Percentiles rank a stretch among this genome's conserved stretches.
phyloP scores from a whole-genome alignment of 2,113 vertebrate genomes.

The Phalacrocorax brasilianus region DNA sequence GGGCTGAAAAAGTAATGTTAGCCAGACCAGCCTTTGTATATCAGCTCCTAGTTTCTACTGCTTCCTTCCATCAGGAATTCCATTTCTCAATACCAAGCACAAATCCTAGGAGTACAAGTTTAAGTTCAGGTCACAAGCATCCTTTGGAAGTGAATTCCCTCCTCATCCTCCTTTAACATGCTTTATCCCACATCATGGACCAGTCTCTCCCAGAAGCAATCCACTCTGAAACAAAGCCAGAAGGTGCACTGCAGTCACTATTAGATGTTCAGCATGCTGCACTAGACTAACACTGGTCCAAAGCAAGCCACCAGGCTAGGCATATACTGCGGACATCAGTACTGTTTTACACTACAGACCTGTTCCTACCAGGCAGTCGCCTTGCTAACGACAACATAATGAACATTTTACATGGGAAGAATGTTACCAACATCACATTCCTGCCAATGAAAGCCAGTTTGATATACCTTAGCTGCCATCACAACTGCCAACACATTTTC shows the following conservation, averaged over 20 bases:
- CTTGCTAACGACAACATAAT: neutral
- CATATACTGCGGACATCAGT: rapidly evolving
- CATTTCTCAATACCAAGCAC: neutral
- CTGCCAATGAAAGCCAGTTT: neutral
- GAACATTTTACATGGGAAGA: neutral
- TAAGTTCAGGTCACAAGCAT: neutral
- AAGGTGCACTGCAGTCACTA: neutral
- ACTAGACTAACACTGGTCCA: too few species aligned
- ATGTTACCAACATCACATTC: neutral
- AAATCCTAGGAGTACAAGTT: neutral
- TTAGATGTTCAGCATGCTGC: neutral
- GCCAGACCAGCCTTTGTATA: neutral
- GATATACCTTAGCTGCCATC: neutral
- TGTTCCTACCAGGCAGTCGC: neutral
- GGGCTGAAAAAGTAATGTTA: neutral
- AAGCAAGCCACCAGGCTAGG: neutral
- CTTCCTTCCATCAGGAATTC: neutral
- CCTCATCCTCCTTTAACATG: neutral
- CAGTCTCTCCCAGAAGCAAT: neutral
- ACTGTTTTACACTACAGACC: neutral
- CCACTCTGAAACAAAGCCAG: neutral
- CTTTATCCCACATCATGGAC: neutral
- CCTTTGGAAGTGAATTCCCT: neutral
- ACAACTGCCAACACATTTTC: neutral
- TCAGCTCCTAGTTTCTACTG: neutral